Base-by-base conservation (phyloP, 2,113 vertebrate species). In the Sciurus niger region DNA sequence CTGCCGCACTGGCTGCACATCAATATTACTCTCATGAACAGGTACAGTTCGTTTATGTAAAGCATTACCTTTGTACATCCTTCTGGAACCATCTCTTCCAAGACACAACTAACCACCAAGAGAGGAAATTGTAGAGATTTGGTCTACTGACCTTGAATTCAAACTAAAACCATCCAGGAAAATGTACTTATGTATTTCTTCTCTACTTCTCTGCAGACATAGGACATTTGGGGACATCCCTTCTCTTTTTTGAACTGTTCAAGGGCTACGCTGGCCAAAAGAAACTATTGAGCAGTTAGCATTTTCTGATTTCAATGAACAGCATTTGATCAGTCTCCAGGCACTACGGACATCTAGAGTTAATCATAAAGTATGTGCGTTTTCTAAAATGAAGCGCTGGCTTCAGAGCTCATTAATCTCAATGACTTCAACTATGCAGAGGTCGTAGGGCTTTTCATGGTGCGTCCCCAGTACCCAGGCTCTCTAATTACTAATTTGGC, bases 401-500 rank as follows among this genome's bases (percentile, higher is more conserved):
- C 95, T 78, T 91, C 17, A 32, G 87, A 73, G 60, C 48, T 96
- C 73, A 89, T 97, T 97, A 98, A 93, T 96, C 97, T 97, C 91
- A 92, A 89, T 92, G 89, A 87, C 89, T 96, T 97, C 48, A 51
- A 94, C 58, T 72, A 93, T 16, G 24, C 51, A 30, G 80, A 97
- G 98, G 94, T 98, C 98, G 97, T 24, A 94, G 46, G 43, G 74
- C 48, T 94, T 97, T 92, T 48, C 14, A 0, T 0, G 0, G 86
- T 89, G 88, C 32, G 30, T 96, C 77, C 73, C 96, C 90, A 85
- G 24, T 53, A 94, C 92, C 91, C 92, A 93, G 90, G 94, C 93
- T 91, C 72, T 98, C 77, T 97, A 94, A 94, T 96, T 97, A 96
- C 84, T 95, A 76, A 97, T 94, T 97, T 98, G 90, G 67, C 90